Conservation (phyloP, 2,797 vertebrate genomes). For the Nyctalus aviator region DNA sequence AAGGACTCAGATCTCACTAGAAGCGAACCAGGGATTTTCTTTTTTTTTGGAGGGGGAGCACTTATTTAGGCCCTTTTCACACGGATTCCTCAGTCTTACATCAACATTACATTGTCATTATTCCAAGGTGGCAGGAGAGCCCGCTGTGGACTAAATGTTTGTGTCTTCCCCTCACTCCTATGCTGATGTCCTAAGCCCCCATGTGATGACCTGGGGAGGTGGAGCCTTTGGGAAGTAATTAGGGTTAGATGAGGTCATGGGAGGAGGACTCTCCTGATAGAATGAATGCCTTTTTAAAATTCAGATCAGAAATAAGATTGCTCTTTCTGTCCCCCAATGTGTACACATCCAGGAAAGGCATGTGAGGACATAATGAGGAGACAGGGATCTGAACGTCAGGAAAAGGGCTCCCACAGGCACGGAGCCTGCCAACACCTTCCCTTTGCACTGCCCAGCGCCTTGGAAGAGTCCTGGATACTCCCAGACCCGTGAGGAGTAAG, state of each 20-base stretch:
- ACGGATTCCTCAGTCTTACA: background rate
- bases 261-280: background rate
- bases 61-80: too few species aligned
- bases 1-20: background rate
- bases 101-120: background rate
- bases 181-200: background rate
- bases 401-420: background rate
- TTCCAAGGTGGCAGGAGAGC: background rate
- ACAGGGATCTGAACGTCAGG: background rate
- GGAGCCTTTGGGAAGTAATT: background rate
- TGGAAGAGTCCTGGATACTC: background rate
- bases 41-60: too few species aligned
- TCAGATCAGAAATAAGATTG: background rate
- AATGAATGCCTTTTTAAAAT: background rate
- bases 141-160: background rate
- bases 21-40: background rate
- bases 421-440: background rate
- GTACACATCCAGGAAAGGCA: background rate
- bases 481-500: background rate
- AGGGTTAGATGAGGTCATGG: background rate
- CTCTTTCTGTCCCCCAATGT: accelerated
- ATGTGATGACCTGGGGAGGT: background rate
- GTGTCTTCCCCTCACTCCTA: background rate
- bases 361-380: background rate
- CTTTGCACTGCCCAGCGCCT: background rate